Percentiles rank a stretch among this genome's conserved stretches.
These are phyloP conservation scores for Molossus alvarezi DNA, from an alignment of 2,797 vertebrate genomes.

Conservation along the genomic window DNA sequence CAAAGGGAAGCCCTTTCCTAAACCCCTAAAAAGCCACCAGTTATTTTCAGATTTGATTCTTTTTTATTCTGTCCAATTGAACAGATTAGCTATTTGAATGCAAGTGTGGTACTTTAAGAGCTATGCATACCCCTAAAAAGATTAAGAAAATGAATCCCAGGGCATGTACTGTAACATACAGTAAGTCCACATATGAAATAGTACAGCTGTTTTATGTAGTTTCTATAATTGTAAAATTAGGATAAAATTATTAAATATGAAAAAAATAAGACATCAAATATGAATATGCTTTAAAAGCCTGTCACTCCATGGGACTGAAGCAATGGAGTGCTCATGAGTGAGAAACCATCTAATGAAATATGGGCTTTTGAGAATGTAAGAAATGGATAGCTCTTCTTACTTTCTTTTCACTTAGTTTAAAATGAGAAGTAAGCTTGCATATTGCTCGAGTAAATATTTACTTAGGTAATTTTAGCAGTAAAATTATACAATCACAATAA, in stretches of 20 bases:
- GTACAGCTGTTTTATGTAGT: neutral
- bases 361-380: neutral
- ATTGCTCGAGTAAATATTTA: constrained; percentile 48
- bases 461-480: constrained; percentile 40
- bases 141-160: neutral
- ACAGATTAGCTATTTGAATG: neutral
- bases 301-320: neutral
- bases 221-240: neutral
- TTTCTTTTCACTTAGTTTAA: neutral
- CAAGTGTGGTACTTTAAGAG: neutral
- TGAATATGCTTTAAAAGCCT: neutral
- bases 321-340: neutral
- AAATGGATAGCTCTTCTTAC: neutral
- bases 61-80: neutral
- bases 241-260: constrained; percentile 10
- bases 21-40: neutral
- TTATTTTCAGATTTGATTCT: neutral
- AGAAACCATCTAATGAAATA: neutral
- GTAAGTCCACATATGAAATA: neutral
- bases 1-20: neutral
- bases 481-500: constrained; percentile 53
- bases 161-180: neutral
- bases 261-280: constrained; percentile 32
- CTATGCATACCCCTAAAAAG: neutral
- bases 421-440: neutral